phyloP scores from a whole-genome alignment of 2,888 invertebrate genomes.

The Hymenopus coronatus region DNA sequence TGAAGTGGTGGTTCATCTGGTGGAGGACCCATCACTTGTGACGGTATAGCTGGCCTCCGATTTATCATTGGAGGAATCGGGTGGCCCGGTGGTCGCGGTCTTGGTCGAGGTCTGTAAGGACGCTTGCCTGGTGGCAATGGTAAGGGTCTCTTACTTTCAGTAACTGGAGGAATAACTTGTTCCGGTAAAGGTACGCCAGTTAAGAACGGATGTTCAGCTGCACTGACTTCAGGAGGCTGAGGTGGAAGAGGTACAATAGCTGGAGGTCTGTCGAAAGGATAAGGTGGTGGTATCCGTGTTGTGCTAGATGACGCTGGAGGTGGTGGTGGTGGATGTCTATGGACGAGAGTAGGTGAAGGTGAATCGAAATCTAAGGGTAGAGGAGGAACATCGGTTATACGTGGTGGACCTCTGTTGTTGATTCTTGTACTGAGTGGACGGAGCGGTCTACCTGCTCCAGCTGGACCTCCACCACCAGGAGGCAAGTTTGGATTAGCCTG shows the following conservation, averaged over 20 bases:
- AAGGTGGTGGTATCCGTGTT: constrained; percentile 59
- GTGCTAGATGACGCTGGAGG: constrained; percentile 39
- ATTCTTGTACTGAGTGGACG: constrained; percentile 74
- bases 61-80: neutral
- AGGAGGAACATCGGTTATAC: constrained; percentile 74
- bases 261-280: constrained; percentile 63
- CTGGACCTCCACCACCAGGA: constrained; percentile 12
- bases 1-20: neutral
- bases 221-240: constrained; percentile 47
- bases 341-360: constrained; percentile 44
- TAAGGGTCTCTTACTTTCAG: constrained; percentile 55
- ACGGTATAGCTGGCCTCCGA: neutral
- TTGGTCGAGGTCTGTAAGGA: neutral
- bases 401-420: constrained; percentile 86
- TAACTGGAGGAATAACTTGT: constrained; percentile 71
- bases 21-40: neutral
- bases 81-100: neutral
- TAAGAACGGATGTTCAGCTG: constrained; percentile 57
- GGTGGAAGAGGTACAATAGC: constrained; percentile 50
- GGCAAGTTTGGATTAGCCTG: constrained; percentile 65
- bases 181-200: constrained; percentile 71
- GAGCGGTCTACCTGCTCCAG: constrained; percentile 55
- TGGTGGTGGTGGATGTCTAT: neutral
- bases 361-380: constrained; percentile 66
- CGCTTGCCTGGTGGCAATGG: constrained; percentile 48